phyloP scores from a whole-genome alignment of 2,888 invertebrate genomes.

The Dendrolimus houi region DNA sequence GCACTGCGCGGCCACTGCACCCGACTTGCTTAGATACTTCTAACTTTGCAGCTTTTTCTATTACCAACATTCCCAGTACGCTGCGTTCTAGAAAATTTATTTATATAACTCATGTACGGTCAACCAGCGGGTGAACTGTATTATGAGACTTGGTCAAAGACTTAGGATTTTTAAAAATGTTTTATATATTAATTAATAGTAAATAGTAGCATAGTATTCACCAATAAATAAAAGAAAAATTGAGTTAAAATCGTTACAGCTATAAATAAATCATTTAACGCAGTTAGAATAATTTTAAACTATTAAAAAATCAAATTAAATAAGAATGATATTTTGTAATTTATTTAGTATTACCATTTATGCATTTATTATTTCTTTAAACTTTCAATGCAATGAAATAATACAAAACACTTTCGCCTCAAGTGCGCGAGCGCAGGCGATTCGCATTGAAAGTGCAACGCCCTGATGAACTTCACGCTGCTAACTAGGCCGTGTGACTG shows the following conservation, averaged over 20 bases:
- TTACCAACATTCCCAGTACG: slow-evolving; percentile 59
- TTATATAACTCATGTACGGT: slow-evolving; percentile 11
- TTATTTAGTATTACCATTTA: slow-evolving; percentile 9
- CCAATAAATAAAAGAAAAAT: too few relatives aligned
- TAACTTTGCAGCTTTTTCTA: slow-evolving; percentile 68
- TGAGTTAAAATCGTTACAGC: too few relatives aligned
- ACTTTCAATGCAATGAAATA: too few relatives aligned
- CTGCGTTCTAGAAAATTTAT: slow-evolving; percentile 36
- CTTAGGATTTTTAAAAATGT: too few relatives aligned
- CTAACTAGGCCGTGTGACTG: slow-evolving; percentile 41
- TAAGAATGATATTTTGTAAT: too few relatives aligned
- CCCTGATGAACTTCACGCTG: slow-evolving; percentile 66
- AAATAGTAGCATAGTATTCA: too few relatives aligned
- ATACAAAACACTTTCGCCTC: slow-evolving; percentile 53
- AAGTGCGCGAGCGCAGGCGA: slow-evolving; percentile 42
- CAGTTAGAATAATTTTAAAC: too few relatives aligned
- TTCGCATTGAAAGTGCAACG: slow-evolving; percentile 64
- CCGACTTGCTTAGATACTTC: slow-evolving; percentile 69
- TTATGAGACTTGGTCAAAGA: too few relatives aligned
- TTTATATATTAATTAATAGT: too few relatives aligned
- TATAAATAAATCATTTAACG: too few relatives aligned
- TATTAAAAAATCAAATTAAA: too few relatives aligned
- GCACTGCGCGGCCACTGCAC: slow-evolving; percentile 69
- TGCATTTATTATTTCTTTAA: not conserved
- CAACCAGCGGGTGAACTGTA: too few relatives aligned